phyloP scores from a whole-genome alignment of 2,888 invertebrate genomes.

The Orthonevra nobilis region DNA sequence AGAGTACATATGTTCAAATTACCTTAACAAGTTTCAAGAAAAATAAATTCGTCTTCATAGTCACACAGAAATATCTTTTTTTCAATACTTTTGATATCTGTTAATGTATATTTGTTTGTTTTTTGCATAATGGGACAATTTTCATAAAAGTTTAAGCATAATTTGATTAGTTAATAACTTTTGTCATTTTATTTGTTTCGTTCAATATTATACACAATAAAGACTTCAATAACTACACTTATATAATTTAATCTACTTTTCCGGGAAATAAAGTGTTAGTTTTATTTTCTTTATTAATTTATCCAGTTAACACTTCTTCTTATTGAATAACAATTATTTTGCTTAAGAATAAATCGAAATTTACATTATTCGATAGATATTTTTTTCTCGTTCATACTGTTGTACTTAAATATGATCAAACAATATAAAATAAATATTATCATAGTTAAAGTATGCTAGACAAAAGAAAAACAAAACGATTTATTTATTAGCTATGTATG shows the following conservation, averaged over 20 bases:
- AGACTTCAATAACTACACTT: slow-evolving; percentile 64
- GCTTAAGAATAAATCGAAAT: slow-evolving; percentile 31
- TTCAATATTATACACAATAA: slow-evolving; percentile 67
- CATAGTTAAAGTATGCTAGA: slow-evolving; percentile 41
- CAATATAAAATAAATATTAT: slow-evolving; percentile 55
- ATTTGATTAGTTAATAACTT: slow-evolving; percentile 53
- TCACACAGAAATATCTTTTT: not conserved
- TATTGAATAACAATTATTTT: slow-evolving; percentile 46
- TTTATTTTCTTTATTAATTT: slow-evolving; percentile 13
- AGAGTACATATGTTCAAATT: too few relatives aligned
- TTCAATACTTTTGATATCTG: not conserved
- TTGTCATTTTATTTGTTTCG: slow-evolving; percentile 65
- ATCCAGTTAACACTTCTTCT: slow-evolving; percentile 37
- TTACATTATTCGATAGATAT: slow-evolving; percentile 12
- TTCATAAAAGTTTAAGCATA: slow-evolving; percentile 5
- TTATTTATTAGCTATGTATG: slow-evolving; percentile 45
- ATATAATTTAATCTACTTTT: slow-evolving; percentile 65
- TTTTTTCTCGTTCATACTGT: slow-evolving; percentile 20
- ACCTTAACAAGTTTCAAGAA: too few relatives aligned
- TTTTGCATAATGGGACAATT: not conserved
- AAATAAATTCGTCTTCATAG: too few relatives aligned
- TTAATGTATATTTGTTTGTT: not conserved
- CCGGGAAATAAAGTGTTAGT: slow-evolving; percentile 26
- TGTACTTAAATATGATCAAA: slow-evolving; percentile 48
- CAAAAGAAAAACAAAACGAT: slow-evolving; percentile 1